These are phyloP conservation scores for Plebejus melissa DNA, from an alignment of 2,888 invertebrate species.

Conservation along the genomic window DNA sequence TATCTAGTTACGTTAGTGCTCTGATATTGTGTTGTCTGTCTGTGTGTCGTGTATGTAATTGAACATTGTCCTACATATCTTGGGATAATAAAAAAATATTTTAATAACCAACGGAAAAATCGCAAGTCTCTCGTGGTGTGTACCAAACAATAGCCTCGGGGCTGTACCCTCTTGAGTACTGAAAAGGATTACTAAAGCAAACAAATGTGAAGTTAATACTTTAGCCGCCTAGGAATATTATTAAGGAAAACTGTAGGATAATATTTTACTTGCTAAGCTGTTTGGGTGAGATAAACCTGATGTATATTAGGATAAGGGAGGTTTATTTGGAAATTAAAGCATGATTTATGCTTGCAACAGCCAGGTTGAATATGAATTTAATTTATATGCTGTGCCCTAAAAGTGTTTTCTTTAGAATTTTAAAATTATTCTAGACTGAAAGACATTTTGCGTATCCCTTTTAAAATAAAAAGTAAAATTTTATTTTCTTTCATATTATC, in stretches of 20 bases:
- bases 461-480: not conserved
- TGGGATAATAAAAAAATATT: not conserved
- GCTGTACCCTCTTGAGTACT: conserved; percentile 45
- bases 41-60: too few relatives aligned
- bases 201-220: conserved; percentile 58
- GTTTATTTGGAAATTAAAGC: conserved; percentile 29
- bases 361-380: conserved; percentile 22
- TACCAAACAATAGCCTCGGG: conserved; percentile 47
- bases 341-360: conserved; percentile 19
- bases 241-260: conserved; percentile 39
- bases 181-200: conserved; percentile 60
- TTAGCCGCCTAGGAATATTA: conserved; percentile 37
- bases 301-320: conserved; percentile 29
- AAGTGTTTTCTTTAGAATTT: not conserved
- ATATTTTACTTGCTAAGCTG: conserved; percentile 39
- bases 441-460: not conserved
- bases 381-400: not conserved
- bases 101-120: not conserved
- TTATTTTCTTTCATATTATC: not conserved
- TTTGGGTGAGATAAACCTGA: conserved; percentile 33
- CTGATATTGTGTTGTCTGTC: too few relatives aligned
- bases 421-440: not conserved
- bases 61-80: too few relatives aligned
- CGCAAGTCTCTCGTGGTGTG: conserved; percentile 37
- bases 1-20: too few relatives aligned